Base-by-base conservation (phyloP, 37 sponge, comb jelly and placozoan species). In the Hexactinellida sp. region DNA sequence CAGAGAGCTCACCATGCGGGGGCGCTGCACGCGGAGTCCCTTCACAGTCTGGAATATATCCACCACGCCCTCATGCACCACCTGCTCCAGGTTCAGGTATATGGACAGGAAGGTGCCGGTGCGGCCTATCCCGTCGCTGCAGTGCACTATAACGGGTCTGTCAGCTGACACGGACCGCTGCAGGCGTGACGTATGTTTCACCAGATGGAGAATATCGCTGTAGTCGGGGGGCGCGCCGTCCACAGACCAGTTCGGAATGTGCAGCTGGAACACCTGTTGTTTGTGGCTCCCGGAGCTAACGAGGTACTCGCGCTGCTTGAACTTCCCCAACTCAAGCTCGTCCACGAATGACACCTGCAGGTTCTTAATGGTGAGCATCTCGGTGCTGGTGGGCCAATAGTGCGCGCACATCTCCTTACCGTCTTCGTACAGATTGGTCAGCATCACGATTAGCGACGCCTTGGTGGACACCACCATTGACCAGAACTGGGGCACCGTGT, bases 21-120 rank as follows among this genome's bases (percentile, higher is more conserved):
- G 76, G 13, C 76, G 76, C 76, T 25, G 21, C 34, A 63, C 76
- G 34, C 76, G 76, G 3, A 63, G 76, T 63, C 76, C 76, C 34
- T 63, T 63, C 76, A 63, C 76, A 7, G 76, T 63, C 34, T 63
- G 76, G 34, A 63, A 63, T n/a, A 63, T n/a, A 63, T 63, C 76
- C 3, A 63, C 76, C 76, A 63, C 76, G 3, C 76, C 76, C 13
- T 63, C 76, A n/a, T 63, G 13, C 25, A 28, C 76, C 30, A 25
- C 76, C 76, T 63, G 76, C 76, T 63, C 76, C 25, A 63, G 76
- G 5, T 7, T 63, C 76, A 63, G 25, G 13, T 63, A 63, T 10
- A 63, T 63, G 25, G 28, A 10, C 21, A 63, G 34, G 30, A 63
- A 63, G 76, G 76, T n/a, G 34, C 76, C 76, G 13, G 76, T 63